Conservation (phyloP, 2,113 vertebrate species). For the Nycticebus coucang region DNA sequence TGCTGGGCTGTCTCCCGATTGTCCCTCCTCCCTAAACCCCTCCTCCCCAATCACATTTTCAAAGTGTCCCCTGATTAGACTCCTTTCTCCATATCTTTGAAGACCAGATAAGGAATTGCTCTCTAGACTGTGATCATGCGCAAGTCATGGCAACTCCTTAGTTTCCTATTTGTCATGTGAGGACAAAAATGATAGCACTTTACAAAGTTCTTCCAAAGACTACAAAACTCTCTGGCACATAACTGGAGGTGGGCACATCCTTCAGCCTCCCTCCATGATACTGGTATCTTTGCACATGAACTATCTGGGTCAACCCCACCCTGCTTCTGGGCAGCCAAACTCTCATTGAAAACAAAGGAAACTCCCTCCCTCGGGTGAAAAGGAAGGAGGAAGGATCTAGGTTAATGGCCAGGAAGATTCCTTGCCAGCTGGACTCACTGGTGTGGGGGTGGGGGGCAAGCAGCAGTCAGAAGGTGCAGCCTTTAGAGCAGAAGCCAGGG, state of each 20-base stretch:
- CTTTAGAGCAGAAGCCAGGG: background rate
- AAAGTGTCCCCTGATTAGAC: background rate
- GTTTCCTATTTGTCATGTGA: background rate
- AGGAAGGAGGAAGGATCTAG: slow-evolving; percentile 30
- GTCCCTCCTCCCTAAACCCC: too few relatives aligned
- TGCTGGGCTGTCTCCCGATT: background rate
- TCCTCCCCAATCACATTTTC: background rate
- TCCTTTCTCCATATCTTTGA: background rate
- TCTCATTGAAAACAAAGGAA: slow-evolving; percentile 14
- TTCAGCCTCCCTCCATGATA: background rate
- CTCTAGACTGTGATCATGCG: background rate
- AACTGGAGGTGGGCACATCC: background rate
- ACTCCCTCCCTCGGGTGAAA: slow-evolving; percentile 24
- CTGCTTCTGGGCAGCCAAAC: background rate
- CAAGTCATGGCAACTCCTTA: background rate
- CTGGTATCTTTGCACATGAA: background rate
- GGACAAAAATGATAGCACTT: background rate
- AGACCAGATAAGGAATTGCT: background rate
- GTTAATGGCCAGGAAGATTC: background rate
- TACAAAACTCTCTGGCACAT: background rate
- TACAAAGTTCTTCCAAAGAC: background rate
- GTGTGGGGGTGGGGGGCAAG: background rate
- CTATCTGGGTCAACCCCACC: background rate
- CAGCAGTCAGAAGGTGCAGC: background rate
- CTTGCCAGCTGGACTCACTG: background rate